phyloP scores from a whole-genome alignment of 2,113 vertebrate genomes.

The Lophura nycthemera region DNA sequence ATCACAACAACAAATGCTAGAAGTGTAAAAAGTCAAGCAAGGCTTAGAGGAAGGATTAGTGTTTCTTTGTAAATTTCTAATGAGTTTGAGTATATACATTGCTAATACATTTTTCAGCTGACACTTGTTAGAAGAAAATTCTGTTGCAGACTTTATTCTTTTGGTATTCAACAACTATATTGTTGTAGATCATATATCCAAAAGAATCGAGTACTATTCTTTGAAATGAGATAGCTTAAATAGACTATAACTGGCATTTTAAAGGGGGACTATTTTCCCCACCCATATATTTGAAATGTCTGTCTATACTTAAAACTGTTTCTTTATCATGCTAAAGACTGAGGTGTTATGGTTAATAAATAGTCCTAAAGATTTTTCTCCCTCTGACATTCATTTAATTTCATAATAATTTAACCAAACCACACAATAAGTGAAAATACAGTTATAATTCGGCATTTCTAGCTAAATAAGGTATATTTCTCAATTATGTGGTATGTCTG shows the following conservation, averaged over 20 bases:
- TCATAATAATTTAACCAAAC: not conserved
- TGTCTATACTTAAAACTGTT: not conserved
- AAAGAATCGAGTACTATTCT: not conserved
- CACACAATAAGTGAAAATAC: not conserved
- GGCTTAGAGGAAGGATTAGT: not conserved
- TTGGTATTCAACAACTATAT: fast-evolving
- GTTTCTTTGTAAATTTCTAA: not conserved
- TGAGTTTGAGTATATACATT: not conserved
- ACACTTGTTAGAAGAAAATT: not conserved
- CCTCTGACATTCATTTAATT: not conserved
- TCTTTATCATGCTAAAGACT: not conserved
- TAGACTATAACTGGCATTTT: not conserved
- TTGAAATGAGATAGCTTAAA: not conserved
- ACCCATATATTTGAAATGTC: not conserved
- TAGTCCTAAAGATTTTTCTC: not conserved
- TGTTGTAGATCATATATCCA: not conserved
- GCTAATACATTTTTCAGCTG: not conserved
- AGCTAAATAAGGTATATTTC: not conserved
- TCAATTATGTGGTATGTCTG: not conserved
- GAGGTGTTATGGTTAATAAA: not conserved
- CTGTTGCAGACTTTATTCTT: not conserved
- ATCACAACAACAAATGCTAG: not conserved
- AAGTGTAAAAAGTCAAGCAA: not conserved
- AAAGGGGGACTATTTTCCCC: not conserved
- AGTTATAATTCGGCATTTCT: not conserved